Evolutionary conservation across 2,113 vertebrate genomes (phyloP).

Genomic region (Rhegmatorhina hoffmannsi): DNA sequence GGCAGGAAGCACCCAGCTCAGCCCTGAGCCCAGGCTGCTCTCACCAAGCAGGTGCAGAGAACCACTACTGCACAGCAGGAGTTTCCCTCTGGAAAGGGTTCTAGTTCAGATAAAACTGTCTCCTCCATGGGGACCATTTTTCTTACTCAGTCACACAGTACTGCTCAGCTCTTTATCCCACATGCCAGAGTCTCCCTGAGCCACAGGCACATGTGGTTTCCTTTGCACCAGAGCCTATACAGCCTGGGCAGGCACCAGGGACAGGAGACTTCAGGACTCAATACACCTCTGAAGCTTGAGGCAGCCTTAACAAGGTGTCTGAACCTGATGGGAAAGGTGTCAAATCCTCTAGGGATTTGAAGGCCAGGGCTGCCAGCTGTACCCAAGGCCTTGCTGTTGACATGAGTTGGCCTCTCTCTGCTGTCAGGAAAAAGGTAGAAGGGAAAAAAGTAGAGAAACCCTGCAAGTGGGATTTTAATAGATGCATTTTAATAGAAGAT

Average conservation of each 20-base stretch:
- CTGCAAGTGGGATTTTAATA: neutral
- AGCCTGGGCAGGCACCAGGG: neutral
- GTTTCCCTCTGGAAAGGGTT: neutral
- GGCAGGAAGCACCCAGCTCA: neutral
- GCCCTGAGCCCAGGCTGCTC: neutral
- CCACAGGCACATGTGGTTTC: fast-evolving
- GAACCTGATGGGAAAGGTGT: neutral
- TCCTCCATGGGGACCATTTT: neutral
- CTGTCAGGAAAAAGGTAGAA: neutral
- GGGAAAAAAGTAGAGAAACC: neutral
- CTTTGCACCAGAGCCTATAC: neutral
- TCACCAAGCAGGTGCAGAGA: neutral
- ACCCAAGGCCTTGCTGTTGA: neutral
- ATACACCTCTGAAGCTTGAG: neutral
- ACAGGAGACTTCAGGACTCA: neutral
- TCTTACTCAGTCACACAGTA: neutral
- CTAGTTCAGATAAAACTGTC: neutral
- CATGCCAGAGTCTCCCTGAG: neutral
- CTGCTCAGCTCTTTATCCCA: neutral
- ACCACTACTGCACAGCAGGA: neutral
- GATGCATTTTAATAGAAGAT: constrained; percentile 9
- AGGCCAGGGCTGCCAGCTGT: neutral
- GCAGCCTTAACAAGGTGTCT: neutral
- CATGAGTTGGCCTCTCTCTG: neutral
- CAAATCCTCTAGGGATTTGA: neutral